Percentiles rank a stretch among this genome's conserved stretches.
These are phyloP conservation scores for Varecia variegata DNA, from an alignment of 2,797 vertebrate genomes.

Conservation along the genomic window DNA sequence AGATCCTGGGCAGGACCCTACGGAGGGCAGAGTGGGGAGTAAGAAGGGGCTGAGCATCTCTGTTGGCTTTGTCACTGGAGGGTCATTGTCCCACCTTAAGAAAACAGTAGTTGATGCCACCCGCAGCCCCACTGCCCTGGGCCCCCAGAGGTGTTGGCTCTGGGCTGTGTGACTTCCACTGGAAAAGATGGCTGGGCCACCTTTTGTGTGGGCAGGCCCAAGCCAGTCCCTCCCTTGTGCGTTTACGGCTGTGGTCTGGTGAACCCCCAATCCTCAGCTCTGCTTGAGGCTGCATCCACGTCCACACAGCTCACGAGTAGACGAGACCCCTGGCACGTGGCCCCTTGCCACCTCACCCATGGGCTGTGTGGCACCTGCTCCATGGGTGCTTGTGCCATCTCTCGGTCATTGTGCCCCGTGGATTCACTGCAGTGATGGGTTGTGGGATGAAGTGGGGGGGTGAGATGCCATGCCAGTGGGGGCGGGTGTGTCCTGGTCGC, in stretches of 20 bases:
- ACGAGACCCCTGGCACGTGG: neutral
- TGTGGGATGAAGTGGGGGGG: accelerated
- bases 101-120: neutral
- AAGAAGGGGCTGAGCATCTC: neutral
- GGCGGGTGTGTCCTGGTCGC: accelerated
- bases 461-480: accelerated
- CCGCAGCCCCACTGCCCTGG: accelerated
- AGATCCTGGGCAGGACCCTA: neutral
- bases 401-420: accelerated
- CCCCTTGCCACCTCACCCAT: accelerated
- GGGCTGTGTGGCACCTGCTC: neutral
- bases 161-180: neutral
- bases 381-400: neutral
- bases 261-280: neutral
- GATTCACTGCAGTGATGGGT: neutral
- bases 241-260: no score
- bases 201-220: no score
- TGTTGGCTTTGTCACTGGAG: neutral
- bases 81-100: accelerated
- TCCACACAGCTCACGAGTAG: accelerated
- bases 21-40: neutral
- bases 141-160: neutral
- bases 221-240: neutral
- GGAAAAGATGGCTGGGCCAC: neutral
- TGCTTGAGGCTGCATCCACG: accelerated